These are phyloP conservation scores for Alaudala cheleensis DNA, from an alignment of 2,113 vertebrate species.

Conservation along the genomic window DNA sequence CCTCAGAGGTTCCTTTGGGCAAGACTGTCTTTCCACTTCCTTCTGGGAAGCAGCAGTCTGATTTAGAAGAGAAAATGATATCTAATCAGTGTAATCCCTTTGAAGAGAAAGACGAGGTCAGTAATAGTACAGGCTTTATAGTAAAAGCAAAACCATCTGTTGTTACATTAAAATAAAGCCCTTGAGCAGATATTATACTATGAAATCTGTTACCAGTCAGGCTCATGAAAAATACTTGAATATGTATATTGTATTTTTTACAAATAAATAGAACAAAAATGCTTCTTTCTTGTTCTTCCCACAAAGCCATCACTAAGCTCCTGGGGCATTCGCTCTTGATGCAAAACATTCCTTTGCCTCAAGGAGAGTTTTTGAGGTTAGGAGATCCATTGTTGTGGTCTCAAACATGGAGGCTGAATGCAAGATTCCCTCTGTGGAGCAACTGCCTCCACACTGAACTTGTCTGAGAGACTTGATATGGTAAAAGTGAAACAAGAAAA, in stretches of 20 bases:
- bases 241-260: conserved; percentile 51
- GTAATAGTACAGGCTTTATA: conserved; percentile 51
- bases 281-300: conserved; percentile 51
- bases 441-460: background rate
- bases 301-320: conserved; percentile 47
- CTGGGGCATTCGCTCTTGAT: conserved; percentile 28
- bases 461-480: conserved; percentile 1
- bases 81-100: conserved; percentile 61
- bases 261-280: conserved; percentile 58
- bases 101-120: conserved; percentile 59
- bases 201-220: conserved; percentile 48
- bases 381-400: conserved; percentile 54
- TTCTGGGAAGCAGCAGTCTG: conserved; percentile 30
- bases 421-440: background rate
- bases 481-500: conserved; percentile 26
- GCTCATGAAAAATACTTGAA: conserved; percentile 45
- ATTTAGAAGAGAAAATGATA: conserved; percentile 43
- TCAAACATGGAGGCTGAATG: conserved; percentile 27
- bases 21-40: background rate
- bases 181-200: conserved; percentile 38
- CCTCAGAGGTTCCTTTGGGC: background rate
- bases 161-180: conserved; percentile 53
- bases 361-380: conserved; percentile 53
- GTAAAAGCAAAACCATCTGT: conserved; percentile 59
- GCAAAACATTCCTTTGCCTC: conserved; percentile 60